Base-by-base conservation (phyloP, 2,888 invertebrate genomes). In the Acheta domesticus region DNA sequence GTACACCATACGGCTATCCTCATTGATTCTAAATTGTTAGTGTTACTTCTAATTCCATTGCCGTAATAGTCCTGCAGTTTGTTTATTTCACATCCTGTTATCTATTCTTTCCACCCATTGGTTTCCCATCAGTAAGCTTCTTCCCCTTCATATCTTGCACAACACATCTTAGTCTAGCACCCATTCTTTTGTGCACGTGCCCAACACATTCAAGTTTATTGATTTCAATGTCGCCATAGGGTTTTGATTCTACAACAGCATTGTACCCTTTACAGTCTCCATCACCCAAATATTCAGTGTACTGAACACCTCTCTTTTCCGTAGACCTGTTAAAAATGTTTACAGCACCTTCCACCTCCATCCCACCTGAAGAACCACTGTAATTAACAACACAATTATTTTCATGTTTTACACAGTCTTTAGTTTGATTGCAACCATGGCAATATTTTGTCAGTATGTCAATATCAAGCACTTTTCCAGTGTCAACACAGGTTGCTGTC, bases 111-210 rank as follows among this genome's bases (percentile, higher is more conserved):
- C 79, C 79, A 49, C 76, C 76, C 8, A 19, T 36, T 36, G 76
- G 48, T 76, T 79, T 79, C 19, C 50, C 62, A 21, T 76, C 62
- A 36, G 49, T 49, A 0, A 20, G 23, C 11, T 5, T 77, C 77
- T 73, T 79, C 23, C 19, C 48, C 74, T 20, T 79, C 36, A 14
- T 50, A 48, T 23, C 23, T 23, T 74, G 74, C 21, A 75, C 78
- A 0, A 80, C 20, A 19, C 62, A 73, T 74, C 79, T 50, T n/a
- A 80, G 77, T 77, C 79, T 20, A 50, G 80, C 74, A 12, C 75
- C 79, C 77, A 80, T 79, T 23, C 79, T 73, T 75, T 79, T 80
- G 5, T 79, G 79, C 12, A 79, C 76, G 49, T 77, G 80, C 16
- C 80, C 79, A 20, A 79, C 77, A 78, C 79, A 79, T 50, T 79